Evolutionary conservation across 2,113 vertebrate genomes (phyloP).

Genomic region (Antechinus stuartii): DNA sequence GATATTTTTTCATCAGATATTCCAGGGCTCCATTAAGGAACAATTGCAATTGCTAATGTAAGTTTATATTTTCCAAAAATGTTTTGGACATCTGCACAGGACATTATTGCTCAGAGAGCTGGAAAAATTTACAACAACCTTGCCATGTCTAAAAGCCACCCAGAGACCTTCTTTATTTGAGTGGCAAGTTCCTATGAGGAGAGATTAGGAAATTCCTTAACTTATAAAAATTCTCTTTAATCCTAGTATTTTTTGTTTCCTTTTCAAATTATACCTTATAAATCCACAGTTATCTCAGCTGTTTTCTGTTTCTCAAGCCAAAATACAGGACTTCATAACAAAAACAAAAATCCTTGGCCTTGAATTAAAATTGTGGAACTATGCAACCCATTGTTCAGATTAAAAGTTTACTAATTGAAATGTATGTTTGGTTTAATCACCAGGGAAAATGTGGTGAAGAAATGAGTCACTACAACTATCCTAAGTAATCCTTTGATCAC

Average conservation of each 20-base stretch:
- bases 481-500: constrained; percentile 61
- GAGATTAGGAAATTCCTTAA: constrained; percentile 53
- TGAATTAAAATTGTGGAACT: constrained; percentile 58
- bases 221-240: not conserved
- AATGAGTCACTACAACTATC: constrained; percentile 65
- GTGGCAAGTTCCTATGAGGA: constrained; percentile 41
- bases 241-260: not conserved
- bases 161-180: not conserved
- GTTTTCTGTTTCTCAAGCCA: constrained; percentile 63
- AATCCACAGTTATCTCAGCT: constrained; percentile 45
- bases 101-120: not conserved
- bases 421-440: constrained; percentile 80
- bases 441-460: constrained; percentile 71
- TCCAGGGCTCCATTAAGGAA: not conserved
- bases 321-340: constrained; percentile 31
- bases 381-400: constrained; percentile 54
- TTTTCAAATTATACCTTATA: constrained; percentile 36
- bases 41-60: not conserved
- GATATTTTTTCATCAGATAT: constrained; percentile 42
- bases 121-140: not conserved
- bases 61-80: constrained; percentile 20
- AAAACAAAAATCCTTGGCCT: constrained; percentile 49
- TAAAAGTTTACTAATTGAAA: constrained; percentile 75
- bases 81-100: not conserved
- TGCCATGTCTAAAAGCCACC: not conserved